Percentiles rank a stretch among this genome's conserved stretches.
Conservation (phyloP, 2,113 vertebrate species). For the Pluvianellus socialis region DNA sequence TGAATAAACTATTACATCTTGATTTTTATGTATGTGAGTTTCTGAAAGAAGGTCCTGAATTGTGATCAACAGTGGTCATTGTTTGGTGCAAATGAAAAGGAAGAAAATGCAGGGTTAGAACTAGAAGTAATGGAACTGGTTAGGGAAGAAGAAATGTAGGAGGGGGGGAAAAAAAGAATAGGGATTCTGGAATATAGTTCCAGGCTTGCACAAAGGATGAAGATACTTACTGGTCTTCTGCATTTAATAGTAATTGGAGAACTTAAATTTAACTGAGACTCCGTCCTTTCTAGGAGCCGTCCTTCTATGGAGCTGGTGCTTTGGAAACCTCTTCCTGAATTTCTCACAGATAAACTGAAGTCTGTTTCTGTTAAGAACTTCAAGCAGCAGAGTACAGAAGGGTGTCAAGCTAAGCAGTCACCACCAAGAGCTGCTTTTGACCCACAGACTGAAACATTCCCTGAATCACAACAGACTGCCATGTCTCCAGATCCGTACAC, state of each 20-base stretch:
- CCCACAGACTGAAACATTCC: conserved; percentile 67
- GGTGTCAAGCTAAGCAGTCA: conserved; percentile 47
- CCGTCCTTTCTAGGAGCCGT: conserved; percentile 72
- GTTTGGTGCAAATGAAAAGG: background rate
- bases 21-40: background rate
- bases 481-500: conserved; percentile 56
- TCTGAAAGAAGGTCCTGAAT: background rate
- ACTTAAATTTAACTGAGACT: background rate
- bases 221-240: background rate
- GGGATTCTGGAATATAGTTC: background rate
- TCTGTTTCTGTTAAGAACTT: conserved; percentile 65
- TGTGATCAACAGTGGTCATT: background rate
- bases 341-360: conserved; percentile 76
- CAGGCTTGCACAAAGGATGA: background rate
- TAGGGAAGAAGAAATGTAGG: background rate
- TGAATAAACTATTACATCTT: background rate
- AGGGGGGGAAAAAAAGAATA: background rate
- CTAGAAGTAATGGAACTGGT: background rate
- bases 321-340: conserved; percentile 80
- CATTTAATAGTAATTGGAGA: background rate
- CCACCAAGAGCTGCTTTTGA: conserved; percentile 53
- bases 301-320: conserved; percentile 82
- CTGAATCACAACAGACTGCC: conserved; percentile 56
- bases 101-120: background rate
- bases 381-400: conserved; percentile 48